Base-by-base conservation (phyloP, 2,888 invertebrate genomes). In the Drosophila niveifrons region DNA sequence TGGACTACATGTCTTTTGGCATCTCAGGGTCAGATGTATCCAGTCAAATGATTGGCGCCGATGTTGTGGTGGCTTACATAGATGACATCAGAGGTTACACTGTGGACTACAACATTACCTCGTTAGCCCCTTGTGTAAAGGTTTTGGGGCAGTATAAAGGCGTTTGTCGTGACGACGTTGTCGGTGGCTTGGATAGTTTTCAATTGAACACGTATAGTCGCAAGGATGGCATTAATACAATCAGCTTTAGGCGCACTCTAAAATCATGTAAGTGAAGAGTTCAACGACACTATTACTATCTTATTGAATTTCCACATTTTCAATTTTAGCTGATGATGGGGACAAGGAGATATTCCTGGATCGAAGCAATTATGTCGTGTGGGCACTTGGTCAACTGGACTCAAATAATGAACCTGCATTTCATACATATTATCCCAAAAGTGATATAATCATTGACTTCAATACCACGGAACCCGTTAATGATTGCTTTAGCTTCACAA, bases 1-100 rank as follows among this genome's bases (percentile, higher is more conserved):
- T 96, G 83, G 97, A 97, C 82, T 98, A 98, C 92, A 96, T 98
- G 95, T 95, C 97, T 11, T 97, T 98, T 92, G 98, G 98, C 34
- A 93, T 97, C 57, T 97, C 97, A 23, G 98, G 98, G 52, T 95
- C 95, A 0, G 93, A 93, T 8, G 93, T 93, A 17, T 93, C 93
- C 43, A 95, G 96, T 78, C 94, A 94, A 92, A 98, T 98, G 98
- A 93, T 96, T 83, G 97, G 97, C 51, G 95, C 97, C 0, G 98
- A 98, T 93, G 95, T 96, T 36, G 96, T 96, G 1, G 94, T 98
- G 34, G 96, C 95, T 4, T 95, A 95, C 79, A 95, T 96, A 90
- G 95, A 96, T 90, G 94, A 94, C 1, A 94, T 94, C 64, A 94
- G 96, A 75, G 97, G 96, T 1, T 94, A 94, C 82, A 96, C 96